Base-by-base conservation (phyloP, 2,888 invertebrate species). In the Lithophane semibrunnea region DNA sequence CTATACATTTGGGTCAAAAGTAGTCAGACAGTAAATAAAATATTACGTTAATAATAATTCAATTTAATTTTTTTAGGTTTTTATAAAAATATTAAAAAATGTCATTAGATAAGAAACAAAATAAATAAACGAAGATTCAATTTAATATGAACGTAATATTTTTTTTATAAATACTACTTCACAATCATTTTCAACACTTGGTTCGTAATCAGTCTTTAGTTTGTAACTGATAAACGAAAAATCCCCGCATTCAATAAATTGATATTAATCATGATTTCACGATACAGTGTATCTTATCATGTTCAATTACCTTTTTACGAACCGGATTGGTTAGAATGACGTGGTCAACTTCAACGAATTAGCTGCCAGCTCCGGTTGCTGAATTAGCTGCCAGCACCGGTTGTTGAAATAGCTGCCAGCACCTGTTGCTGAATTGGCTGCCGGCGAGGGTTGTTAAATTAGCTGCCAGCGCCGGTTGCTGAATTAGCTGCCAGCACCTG, bases 241-340 rank as follows among this genome's bases (percentile, higher is more conserved):
- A 64, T 37, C 42, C 44, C 29, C 42, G 61, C 18, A 49, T 29
- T 10, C 42, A 65, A 64, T 13, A 29, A 73, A 47, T n/a, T 60
- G 37, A 76, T 64, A 18, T n/a, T 42, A 63, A 47, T 42, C n/a
- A 60, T 9, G n/a, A 52, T n/a, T 37, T 67, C 54, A 29, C 13
- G 29, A 67, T 44, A 58, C 16, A 52, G 42, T 75, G 16, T 82
- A 75, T 82, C 82, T 82, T 76, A 82, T 75, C 82, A 16, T 10
- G 12, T 75, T 44, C 21, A 49, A 70, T 70, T 73, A 65, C 66
- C 42, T 61, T 70, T 16, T 29, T 29, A 21, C 13, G 44, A 69
- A n/a, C 54, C 37, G 7, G 12, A 18, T 52, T 37, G 44, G 44
- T 61, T 47, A 44, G 58, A 64, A 37, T 81, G 68, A 66, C 76